A percentile compares a stretch with the other conserved stretches of the same genome.
These are phyloP conservation scores for Heterodera filipjevi DNA, from an alignment of 2,888 invertebrate genomes.

Conservation along the genomic window DNA sequence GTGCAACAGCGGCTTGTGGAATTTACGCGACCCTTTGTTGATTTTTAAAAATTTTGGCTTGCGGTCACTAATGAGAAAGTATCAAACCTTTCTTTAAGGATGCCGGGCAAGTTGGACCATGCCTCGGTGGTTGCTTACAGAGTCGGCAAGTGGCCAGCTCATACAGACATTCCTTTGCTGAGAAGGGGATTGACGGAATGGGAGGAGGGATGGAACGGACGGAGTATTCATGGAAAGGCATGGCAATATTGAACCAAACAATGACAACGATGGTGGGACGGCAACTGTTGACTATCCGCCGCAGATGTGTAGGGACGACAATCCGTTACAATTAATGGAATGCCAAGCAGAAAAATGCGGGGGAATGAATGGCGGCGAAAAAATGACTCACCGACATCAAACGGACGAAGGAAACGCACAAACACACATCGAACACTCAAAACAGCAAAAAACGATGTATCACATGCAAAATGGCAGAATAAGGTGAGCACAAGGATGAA, in stretches of 20 bases:
- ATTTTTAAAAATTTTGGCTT: no score
- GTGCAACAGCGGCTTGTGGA: no score
- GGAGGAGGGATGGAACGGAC: slow-evolving; percentile 10
- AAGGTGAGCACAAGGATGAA: neutral
- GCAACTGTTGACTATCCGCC: neutral
- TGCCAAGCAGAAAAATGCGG: neutral
- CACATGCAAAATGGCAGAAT: slow-evolving; percentile 14
- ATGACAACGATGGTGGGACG: neutral
- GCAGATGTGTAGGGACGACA: neutral
- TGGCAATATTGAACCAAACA: neutral
- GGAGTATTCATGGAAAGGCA: neutral
- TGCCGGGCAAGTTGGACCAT: slow-evolving; percentile 87
- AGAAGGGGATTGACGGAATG: neutral
- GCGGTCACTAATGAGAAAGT: no score
- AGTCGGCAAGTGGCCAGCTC: slow-evolving; percentile 69
- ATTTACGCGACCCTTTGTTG: no score
- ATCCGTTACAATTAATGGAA: neutral
- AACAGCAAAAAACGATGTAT: neutral
- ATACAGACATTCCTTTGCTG: neutral
- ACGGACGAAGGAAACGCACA: slow-evolving; percentile 32
- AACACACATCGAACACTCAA: neutral
- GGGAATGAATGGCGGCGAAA: neutral
- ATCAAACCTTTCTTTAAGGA: slow-evolving; percentile 55
- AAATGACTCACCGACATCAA: neutral
- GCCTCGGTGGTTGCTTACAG: slow-evolving; percentile 78